These are phyloP conservation scores for Macquaria ambigua DNA, from an alignment of 2,113 vertebrate species.

Conservation along the genomic window DNA sequence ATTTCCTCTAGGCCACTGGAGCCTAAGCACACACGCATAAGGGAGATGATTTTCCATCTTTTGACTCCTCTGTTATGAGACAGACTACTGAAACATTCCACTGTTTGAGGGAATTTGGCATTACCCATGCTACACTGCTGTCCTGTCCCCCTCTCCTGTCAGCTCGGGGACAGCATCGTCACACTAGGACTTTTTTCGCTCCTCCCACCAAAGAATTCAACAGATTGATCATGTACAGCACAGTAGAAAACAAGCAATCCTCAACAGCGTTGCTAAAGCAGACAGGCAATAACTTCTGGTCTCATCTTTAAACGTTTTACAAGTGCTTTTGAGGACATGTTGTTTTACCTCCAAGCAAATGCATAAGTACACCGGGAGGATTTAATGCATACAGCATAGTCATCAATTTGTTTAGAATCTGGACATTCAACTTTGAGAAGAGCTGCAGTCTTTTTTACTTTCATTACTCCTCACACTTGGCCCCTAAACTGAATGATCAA, in stretches of 20 bases:
- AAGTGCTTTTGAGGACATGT: slow-evolving; percentile 57
- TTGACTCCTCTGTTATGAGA: slow-evolving; percentile 68
- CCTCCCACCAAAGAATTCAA: slow-evolving; percentile 84
- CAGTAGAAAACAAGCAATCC: slow-evolving; percentile 58
- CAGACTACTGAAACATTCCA: slow-evolving; percentile 87
- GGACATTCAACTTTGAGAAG: slow-evolving; percentile 38
- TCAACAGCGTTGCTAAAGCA: slow-evolving; percentile 42
- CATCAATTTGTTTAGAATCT: slow-evolving; percentile 23
- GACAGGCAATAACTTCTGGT: slow-evolving; percentile 72
- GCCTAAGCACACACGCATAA: slow-evolving; percentile 69
- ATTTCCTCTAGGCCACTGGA: slow-evolving; percentile 54
- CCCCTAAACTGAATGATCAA: slow-evolving; percentile 44
- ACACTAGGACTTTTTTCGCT: slow-evolving; percentile 59
- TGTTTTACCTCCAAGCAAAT: slow-evolving; percentile 37
- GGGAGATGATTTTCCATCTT: slow-evolving; percentile 67
- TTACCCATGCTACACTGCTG: slow-evolving; percentile 72
- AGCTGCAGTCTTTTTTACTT: slow-evolving; percentile 19
- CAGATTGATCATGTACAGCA: slow-evolving; percentile 59
- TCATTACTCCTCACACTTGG: slow-evolving; percentile 22
- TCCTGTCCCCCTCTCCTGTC: slow-evolving; percentile 48
- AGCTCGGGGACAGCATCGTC: slow-evolving; percentile 35
- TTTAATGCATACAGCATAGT: slow-evolving; percentile 49
- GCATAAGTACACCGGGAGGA: slow-evolving; percentile 40
- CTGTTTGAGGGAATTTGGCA: slow-evolving; percentile 70
- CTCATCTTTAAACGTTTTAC: slow-evolving; percentile 49